Evolutionary conservation across 1,140 invertebrate species (phyloP).

Genomic region (Coenobita brevimanus): DNA sequence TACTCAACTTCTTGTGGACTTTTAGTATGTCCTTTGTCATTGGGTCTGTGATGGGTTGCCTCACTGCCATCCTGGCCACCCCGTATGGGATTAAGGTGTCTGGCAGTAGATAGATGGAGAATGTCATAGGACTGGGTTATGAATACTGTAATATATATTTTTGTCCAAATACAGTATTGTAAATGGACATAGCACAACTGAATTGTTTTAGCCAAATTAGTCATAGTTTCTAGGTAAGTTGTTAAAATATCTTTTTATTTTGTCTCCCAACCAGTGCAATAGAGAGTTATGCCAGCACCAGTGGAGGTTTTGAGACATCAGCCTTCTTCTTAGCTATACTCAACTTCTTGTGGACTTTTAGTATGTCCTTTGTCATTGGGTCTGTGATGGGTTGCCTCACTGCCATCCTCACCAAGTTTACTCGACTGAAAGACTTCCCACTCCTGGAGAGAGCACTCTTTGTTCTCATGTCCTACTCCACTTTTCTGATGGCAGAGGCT

Average conservation of each 20-base stretch:
- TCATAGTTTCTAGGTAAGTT: neutral
- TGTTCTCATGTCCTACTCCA: constrained; percentile 97
- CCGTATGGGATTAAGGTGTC: no score
- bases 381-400: constrained; percentile 93
- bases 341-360: constrained; percentile 94
- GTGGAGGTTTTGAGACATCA: constrained; percentile 87
- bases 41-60: constrained; percentile 92
- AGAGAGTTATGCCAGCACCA: constrained; percentile 84
- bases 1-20: constrained; percentile 93
- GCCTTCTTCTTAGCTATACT: constrained; percentile 91
- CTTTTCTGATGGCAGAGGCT: constrained; percentile 96
- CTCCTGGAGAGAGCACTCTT: constrained; percentile 97
- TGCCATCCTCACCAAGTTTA: constrained; percentile 97
- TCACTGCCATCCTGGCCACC: constrained; percentile 96
- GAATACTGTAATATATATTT: no score
- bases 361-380: constrained; percentile 91
- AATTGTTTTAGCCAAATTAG: neutral
- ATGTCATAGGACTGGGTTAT: no score
- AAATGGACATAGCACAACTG: neutral
- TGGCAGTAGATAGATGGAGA: no score
- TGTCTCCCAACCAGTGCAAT: constrained; percentile 83
- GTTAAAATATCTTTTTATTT: no score
- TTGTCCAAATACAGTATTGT: no score
- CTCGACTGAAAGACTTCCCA: constrained; percentile 93
- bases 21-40: constrained; percentile 93